phyloP scores from a whole-genome alignment of 2,888 invertebrate species.

The Drosophila differens region DNA sequence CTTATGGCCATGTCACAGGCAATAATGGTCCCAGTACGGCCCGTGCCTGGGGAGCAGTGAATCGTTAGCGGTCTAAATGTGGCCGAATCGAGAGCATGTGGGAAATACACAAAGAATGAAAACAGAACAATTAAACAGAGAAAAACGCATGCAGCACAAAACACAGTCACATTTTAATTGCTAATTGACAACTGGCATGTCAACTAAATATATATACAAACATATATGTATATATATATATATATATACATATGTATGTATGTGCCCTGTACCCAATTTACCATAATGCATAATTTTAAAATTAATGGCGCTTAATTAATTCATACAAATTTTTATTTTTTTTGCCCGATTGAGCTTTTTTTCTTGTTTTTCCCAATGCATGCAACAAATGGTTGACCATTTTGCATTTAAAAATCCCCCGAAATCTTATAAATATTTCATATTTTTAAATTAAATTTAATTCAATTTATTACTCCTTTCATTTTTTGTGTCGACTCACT shows the following conservation, averaged over 20 bases:
- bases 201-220: too few species aligned
- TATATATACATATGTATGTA: background rate
- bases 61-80: constrained; percentile 90
- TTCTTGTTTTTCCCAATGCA: too few species aligned
- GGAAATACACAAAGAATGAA: constrained; percentile 51
- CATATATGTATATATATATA: background rate
- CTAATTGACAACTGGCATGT: constrained; percentile 14
- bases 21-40: constrained; percentile 93
- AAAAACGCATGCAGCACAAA: constrained; percentile 47
- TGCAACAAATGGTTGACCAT: too few species aligned
- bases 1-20: constrained; percentile 95
- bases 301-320: background rate
- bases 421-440: too few species aligned
- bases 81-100: constrained; percentile 28
- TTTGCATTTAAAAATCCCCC: too few species aligned
- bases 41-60: constrained; percentile 96
- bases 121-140: constrained; percentile 48
- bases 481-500: too few species aligned
- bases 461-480: too few species aligned
- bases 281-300: background rate
- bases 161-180: constrained; percentile 12
- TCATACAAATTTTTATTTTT: too few species aligned
- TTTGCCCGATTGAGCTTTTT: too few species aligned
- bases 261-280: background rate
- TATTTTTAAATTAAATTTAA: too few species aligned